Base-by-base conservation (phyloP, 2,888 invertebrate species). In the Cataglyphis rosenhaueri region DNA sequence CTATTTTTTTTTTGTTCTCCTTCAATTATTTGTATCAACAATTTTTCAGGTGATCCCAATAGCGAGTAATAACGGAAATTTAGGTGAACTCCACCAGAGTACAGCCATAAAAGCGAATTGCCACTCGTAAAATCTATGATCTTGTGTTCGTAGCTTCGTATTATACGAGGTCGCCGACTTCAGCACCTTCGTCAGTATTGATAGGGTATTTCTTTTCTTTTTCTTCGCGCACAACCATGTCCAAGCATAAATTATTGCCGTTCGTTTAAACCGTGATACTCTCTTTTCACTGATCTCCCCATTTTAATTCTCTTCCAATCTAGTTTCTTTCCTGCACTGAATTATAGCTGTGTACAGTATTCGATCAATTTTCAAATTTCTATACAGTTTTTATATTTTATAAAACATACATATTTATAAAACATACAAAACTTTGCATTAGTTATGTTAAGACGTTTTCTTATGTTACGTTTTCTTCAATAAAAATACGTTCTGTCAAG, bases 181-280 rank as follows among this genome's bases (percentile, higher is more conserved):
- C 41, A 55, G 41, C 38, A 66, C 6, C 48, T 48, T 48, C 75
- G 48, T 62, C 38, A 81, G 61, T 68, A 78, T 75, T 48, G 61
- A 62, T 12, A 6, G 35, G 12, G 2, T 18, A 4, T 59, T 59
- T 29, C 8, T n/a, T 41, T 15, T 32, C 38, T 85, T 78, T 82
- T 82, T 41, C 68, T 70, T 44, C 71, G 38, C 70, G 25, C 68
- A 21, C 68, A 21, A 25, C 71, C 83, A 44, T 76, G 74, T 61
- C 62, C 78, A 55, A 71, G 62, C 83, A 86, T 88, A 88, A 88
- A 88, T 89, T 88, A 87, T 87, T 87, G 89, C 65, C 59, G 52
- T 82, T 85, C 89, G 84, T 85, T 88, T 84, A 84, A 86, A 52
- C 65, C 82, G 35, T 29, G 15, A 29, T 35, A 12, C 25, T 21